Evolutionary conservation across 64 coral and sea anemone species (phyloP).

Genomic region (Stylophora pistillata): DNA sequence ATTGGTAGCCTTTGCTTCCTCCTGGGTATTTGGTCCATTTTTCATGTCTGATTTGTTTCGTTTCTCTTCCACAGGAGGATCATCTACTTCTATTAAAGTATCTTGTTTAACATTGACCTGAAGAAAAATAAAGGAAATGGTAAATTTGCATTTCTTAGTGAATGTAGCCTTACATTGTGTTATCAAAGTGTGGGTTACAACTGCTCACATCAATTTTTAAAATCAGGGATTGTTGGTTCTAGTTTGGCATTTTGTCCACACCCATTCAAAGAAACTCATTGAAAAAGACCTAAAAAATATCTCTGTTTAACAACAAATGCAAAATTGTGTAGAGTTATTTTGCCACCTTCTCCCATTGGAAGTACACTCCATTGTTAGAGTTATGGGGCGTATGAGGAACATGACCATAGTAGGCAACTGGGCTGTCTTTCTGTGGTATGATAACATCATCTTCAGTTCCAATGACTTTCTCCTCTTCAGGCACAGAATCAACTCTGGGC

Average conservation of each 20-base stretch:
- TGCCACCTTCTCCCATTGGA: conserved; percentile 25
- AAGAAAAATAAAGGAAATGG: neutral
- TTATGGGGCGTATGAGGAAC: conserved; percentile 40
- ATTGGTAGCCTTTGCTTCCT: neutral
- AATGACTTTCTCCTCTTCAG: neutral
- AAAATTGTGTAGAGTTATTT: neutral
- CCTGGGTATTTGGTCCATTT: neutral
- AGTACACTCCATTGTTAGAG: neutral
- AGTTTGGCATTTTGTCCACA: no score
- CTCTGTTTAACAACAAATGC: no score
- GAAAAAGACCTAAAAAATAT: no score
- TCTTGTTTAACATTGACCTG: neutral
- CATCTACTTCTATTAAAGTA: neutral
- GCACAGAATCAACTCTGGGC: neutral
- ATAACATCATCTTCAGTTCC: neutral
- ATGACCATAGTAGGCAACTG: conserved; percentile 65
- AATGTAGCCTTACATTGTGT: no score
- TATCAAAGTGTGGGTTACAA: no score
- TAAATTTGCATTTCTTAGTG: no score
- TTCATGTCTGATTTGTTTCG: neutral
- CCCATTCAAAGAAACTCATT: no score
- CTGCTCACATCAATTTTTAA: no score
- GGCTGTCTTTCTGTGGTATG: conserved; percentile 10
- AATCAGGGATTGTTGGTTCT: no score
- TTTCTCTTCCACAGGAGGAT: neutral